Conservation (phyloP, 2,113 vertebrate genomes). For the Mobula birostris region DNA sequence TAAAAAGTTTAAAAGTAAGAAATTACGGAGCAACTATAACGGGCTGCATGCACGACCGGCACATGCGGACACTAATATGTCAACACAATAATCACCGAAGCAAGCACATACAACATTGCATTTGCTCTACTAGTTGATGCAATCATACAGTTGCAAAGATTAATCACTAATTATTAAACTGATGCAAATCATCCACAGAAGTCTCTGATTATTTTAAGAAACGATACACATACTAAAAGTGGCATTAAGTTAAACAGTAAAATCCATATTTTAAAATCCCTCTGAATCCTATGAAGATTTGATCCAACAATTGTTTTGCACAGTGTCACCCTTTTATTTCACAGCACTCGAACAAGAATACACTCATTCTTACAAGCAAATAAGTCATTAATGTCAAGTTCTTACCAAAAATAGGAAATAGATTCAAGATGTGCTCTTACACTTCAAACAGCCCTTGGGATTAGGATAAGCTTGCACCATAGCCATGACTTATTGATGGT, state of each 20-base stretch:
- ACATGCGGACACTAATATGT: no score
- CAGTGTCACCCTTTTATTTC: background rate
- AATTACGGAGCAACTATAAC: no score
- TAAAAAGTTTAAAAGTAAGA: no score
- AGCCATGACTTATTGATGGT: background rate
- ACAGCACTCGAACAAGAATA: background rate
- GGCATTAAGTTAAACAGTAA: background rate
- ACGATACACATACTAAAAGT: background rate
- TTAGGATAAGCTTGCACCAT: background rate
- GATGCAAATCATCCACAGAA: background rate
- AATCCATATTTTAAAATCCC: background rate
- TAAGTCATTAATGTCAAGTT: background rate
- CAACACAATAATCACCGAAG: background rate
- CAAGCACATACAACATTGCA: background rate
- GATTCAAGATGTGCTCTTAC: background rate
- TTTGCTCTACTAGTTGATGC: background rate
- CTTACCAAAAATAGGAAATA: background rate
- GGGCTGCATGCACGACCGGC: no score
- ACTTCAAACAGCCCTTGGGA: background rate
- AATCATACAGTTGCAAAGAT: background rate
- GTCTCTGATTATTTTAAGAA: background rate
- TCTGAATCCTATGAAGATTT: background rate
- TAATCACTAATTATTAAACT: conserved; percentile 1
- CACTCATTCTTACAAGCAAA: background rate
- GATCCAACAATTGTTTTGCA: background rate